Evolutionary conservation across 2,797 vertebrate genomes (phyloP), one percentile per base, ranked within the genome.

Genomic region (Otolemur crassicaudatus): DNA sequence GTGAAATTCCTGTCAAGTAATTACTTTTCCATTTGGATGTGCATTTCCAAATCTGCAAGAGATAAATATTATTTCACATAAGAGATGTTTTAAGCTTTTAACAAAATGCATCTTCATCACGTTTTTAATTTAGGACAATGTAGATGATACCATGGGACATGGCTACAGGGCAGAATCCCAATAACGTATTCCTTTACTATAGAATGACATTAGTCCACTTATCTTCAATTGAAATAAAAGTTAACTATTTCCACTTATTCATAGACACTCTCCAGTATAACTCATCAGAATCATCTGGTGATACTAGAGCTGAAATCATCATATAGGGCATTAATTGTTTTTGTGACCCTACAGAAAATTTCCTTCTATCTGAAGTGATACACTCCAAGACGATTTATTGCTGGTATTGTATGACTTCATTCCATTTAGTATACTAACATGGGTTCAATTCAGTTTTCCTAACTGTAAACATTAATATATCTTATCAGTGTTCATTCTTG

Each of bases 391-490:
- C 13, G 31, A 92, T 85, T n/a, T 79, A 40, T 72, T 79, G 19
- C 31, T 76, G 46, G 27, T 37, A 5, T 1, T 75, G 10, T 60
- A 67, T 60, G 27, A 95, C 76, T 95, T 91, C 75, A 43, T 16
- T 81, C 25, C 58, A 37, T 75, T 84, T 84, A 87, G 22, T 82
- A 29, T 14, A 79, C n/a, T 67, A 92, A 29, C 23, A 84, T 49
- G 43, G 75, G 43, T 31, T 61, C 65, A 34, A 43, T 86, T 94
- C 43, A 83, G 9, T 3, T 83, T 95, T 65, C 3, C 46, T 56
- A 3, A 95, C 16, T 75, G 22, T 34, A 84, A 95, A 92, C 91
- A 95, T 43, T 89, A 95, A 80, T 63, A 70, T 46, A 7, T 37
- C n/a, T 61, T 87, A 61, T 72, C 37, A 91, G 14, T 56, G 7